These are phyloP conservation scores for Pollenia amentaria DNA, from an alignment of 2,888 invertebrate species.

Conservation along the genomic window DNA sequence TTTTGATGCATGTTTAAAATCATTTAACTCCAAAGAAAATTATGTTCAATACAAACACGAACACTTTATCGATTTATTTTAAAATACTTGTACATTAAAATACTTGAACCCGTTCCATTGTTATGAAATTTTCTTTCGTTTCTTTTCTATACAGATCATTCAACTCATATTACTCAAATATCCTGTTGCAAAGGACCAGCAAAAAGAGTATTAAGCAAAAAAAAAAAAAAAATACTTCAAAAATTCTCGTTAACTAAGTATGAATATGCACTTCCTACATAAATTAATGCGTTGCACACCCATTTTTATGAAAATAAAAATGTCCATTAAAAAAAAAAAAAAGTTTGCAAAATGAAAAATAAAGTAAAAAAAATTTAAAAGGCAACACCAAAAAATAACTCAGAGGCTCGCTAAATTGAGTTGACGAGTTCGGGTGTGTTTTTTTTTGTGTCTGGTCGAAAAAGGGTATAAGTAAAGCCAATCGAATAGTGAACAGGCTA, in stretches of 20 bases:
- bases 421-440: no score
- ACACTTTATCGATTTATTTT: conserved; percentile 4
- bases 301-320: not conserved
- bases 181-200: not conserved
- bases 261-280: not conserved
- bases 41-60: no score
- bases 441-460: no score
- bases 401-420: no score
- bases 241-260: conserved; percentile 4
- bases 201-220: not conserved
- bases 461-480: no score
- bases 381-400: no score
- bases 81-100: not conserved
- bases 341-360: not conserved
- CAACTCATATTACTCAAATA: not conserved
- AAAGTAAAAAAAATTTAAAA: no score
- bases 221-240: not conserved
- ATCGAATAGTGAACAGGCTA: no score
- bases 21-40: no score
- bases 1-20: no score
- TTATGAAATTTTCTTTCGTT: no score
- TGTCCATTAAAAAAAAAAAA: not conserved
- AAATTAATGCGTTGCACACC: not conserved
- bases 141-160: not conserved
- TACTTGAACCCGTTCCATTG: not conserved